Percentiles rank a stretch among this genome's conserved stretches.
These are phyloP conservation scores for Nomada flava DNA, from an alignment of 2,888 invertebrate species.

Conservation along the genomic window DNA sequence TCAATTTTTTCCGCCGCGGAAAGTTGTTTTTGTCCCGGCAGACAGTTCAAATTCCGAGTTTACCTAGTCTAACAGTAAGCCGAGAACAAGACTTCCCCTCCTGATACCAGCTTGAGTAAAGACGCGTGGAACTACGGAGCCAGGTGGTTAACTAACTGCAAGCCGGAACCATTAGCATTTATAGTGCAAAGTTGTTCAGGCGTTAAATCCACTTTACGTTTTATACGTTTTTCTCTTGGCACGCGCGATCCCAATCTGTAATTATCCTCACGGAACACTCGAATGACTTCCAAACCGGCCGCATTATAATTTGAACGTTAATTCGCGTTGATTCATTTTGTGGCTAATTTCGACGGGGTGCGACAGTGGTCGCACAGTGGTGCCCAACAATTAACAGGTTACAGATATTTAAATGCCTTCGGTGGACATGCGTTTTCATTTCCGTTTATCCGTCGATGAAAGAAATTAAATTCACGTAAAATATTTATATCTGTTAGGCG, in stretches of 20 bases:
- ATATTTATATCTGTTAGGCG: not conserved
- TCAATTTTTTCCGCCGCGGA: not conserved
- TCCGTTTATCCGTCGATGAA: not conserved
- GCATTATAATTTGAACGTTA: constrained; percentile 35
- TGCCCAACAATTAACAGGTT: not conserved
- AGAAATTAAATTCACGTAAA: not conserved
- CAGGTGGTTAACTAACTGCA: constrained; percentile 66
- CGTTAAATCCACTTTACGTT: constrained; percentile 70
- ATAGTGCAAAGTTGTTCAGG: constrained; percentile 75
- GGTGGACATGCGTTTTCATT: too few relatives aligned
- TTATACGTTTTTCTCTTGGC: constrained; percentile 59
- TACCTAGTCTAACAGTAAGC: constrained; percentile 40
- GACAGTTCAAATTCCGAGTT: constrained; percentile 60
- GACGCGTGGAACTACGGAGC: constrained; percentile 62
- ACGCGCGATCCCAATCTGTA: constrained; percentile 60
- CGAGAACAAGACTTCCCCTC: constrained; percentile 54
- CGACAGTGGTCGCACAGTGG: not conserved
- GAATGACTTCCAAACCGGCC: constrained; percentile 13
- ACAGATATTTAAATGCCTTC: not conserved
- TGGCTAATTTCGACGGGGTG: not conserved
- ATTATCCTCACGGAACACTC: constrained; percentile 48
- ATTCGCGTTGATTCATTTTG: constrained; percentile 30
- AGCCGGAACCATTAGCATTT: constrained; percentile 74
- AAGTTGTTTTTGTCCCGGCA: constrained; percentile 26
- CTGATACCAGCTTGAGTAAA: constrained; percentile 49